phyloP scores from a whole-genome alignment of 2,113 vertebrate genomes.

The Dromas ardeola region DNA sequence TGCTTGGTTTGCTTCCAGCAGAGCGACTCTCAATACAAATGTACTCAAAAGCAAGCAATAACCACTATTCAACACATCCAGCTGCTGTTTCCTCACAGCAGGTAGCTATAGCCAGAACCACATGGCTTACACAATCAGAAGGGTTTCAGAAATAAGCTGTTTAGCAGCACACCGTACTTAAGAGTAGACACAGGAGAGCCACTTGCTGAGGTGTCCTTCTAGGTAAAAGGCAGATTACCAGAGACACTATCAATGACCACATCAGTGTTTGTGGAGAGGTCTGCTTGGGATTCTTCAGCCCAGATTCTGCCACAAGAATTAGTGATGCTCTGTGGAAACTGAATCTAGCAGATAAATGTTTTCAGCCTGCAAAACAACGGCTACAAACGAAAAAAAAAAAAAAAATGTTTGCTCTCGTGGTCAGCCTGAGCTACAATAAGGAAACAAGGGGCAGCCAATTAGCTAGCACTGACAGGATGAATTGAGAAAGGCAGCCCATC shows the following conservation, averaged over 20 bases:
- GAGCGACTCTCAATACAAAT: not conserved
- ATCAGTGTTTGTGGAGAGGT: not conserved
- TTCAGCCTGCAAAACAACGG: not conserved
- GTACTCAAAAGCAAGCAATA: not conserved
- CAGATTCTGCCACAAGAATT: not conserved
- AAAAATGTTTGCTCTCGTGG: not conserved
- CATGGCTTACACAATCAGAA: not conserved
- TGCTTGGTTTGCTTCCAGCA: not conserved
- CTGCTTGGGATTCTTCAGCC: not conserved
- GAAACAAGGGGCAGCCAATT: not conserved
- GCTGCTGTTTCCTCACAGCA: rapidly evolving
- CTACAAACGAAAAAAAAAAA: not conserved
- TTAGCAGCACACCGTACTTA: not conserved
- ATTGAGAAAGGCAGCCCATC: not conserved
- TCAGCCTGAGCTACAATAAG: not conserved
- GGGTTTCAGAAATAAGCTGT: not conserved
- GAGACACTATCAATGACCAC: not conserved
- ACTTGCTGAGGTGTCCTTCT: not conserved
- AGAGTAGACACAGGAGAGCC: not conserved
- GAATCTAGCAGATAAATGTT: not conserved
- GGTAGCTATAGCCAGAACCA: not conserved
- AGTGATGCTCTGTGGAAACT: not conserved
- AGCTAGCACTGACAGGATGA: not conserved
- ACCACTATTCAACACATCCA: not conserved
- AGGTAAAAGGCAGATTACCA: not conserved